phyloP scores from a whole-genome alignment of 2,113 vertebrate species.

The Saccopteryx leptura region DNA sequence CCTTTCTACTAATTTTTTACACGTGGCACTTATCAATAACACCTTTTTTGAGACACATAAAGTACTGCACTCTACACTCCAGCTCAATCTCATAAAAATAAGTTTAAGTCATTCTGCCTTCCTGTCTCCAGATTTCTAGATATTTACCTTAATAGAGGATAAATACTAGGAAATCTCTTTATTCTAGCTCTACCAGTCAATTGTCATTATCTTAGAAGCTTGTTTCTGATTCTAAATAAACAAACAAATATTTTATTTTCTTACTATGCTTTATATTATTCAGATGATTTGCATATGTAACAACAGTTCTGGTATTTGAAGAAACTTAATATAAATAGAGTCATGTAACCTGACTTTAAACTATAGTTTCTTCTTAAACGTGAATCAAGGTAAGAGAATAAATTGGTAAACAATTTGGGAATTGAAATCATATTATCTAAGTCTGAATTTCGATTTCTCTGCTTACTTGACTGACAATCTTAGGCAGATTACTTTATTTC shows the following conservation, averaged over 20 bases:
- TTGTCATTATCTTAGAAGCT: neutral
- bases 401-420: neutral
- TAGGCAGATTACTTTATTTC: neutral
- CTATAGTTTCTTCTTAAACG: neutral
- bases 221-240: neutral
- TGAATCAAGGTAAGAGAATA: neutral
- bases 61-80: neutral
- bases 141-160: neutral
- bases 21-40: neutral
- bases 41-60: neutral
- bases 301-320: neutral
- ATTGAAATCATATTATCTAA: neutral
- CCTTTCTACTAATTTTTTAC: neutral
- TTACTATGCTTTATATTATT: neutral
- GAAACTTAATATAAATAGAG: neutral
- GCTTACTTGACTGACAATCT: neutral
- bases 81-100: neutral
- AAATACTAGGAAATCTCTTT: slow-evolving; percentile 3
- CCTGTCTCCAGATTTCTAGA: slow-evolving; percentile 13
- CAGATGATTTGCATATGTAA: neutral
- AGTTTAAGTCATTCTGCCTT: neutral
- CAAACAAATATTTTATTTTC: slow-evolving; percentile 13
- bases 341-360: neutral
- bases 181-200: neutral
- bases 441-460: neutral